phyloP scores from a whole-genome alignment of 2,797 vertebrate species.

The Limnodromus scolopaceus region DNA sequence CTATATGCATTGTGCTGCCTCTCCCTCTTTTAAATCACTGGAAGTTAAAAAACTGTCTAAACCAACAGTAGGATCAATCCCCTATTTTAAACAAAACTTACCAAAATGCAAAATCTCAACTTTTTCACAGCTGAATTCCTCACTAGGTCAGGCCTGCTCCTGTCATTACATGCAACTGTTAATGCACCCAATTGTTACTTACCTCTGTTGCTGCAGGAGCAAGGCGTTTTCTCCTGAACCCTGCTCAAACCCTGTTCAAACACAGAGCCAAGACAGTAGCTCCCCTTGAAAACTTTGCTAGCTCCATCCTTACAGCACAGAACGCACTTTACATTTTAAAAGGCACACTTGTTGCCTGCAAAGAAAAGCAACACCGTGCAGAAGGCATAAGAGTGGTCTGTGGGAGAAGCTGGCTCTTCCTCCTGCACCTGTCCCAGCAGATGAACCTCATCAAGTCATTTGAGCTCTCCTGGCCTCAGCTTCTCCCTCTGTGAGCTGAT shows the following conservation, averaged over 20 bases:
- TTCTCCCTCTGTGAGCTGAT: neutral
- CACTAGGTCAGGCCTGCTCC: neutral
- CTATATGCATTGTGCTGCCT: neutral
- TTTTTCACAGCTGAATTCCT: neutral
- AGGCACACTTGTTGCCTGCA: rapidly evolving
- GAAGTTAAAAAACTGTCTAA: neutral
- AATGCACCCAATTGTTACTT: neutral
- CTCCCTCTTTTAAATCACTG: neutral
- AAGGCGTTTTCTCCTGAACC: neutral
- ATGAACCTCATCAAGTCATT: neutral
- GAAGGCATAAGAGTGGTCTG: rapidly evolving
- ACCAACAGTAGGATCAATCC: neutral
- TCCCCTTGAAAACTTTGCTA: neutral
- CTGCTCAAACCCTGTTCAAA: neutral
- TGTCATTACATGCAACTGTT: neutral
- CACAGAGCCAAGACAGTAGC: neutral
- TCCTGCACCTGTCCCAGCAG: neutral
- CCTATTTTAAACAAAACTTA: neutral
- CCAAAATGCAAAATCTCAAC: neutral
- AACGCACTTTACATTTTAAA: rapidly evolving
- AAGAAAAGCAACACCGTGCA: rapidly evolving
- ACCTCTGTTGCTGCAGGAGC: neutral
- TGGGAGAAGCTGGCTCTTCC: neutral
- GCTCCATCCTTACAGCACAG: neutral
- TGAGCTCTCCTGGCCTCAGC: neutral